These are phyloP conservation scores for Anguilla megastoma DNA, from an alignment of 2,797 vertebrate genomes.

Conservation along the genomic window DNA sequence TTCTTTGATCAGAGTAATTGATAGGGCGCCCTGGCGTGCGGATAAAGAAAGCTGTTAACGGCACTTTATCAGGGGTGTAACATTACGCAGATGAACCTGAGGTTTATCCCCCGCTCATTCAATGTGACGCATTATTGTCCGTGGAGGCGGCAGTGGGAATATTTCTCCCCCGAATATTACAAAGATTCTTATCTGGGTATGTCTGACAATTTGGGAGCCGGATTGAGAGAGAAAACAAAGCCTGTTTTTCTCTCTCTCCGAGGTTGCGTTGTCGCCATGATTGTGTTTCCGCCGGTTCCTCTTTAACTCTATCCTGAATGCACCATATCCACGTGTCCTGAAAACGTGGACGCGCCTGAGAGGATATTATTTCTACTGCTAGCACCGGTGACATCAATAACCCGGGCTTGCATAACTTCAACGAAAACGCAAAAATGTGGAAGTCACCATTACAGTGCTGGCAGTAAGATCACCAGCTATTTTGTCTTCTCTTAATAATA, in stretches of 20 bases:
- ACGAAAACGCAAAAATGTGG: background rate
- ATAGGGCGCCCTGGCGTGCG: conserved; percentile 71
- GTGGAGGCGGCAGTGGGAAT: conserved; percentile 67
- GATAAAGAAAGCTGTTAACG: conserved; percentile 83
- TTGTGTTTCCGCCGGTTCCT: conserved; percentile 42
- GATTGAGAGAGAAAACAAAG: conserved; percentile 63
- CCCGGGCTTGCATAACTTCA: background rate
- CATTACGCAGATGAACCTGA: conserved; percentile 68
- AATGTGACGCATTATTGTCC: conserved; percentile 69
- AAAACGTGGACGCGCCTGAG: background rate
- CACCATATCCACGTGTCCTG: background rate
- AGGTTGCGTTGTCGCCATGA: conserved; percentile 64
- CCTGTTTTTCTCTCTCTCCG: conserved; percentile 56
- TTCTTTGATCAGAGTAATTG: conserved; percentile 78
- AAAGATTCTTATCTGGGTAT: conserved; percentile 69
- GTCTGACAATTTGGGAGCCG: conserved; percentile 53
- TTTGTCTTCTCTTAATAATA: too few relatives aligned
- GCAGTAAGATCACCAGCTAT: too few relatives aligned
- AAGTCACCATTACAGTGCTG: too few relatives aligned
- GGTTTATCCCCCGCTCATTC: conserved; percentile 70
- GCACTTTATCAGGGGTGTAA: conserved; percentile 71
- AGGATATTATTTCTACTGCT: background rate
- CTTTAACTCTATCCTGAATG: background rate
- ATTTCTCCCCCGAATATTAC: conserved; percentile 70
- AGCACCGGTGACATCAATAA: background rate